phyloP scores from a whole-genome alignment of 2,888 invertebrate genomes.

The Hydroisotoma schaefferi region DNA sequence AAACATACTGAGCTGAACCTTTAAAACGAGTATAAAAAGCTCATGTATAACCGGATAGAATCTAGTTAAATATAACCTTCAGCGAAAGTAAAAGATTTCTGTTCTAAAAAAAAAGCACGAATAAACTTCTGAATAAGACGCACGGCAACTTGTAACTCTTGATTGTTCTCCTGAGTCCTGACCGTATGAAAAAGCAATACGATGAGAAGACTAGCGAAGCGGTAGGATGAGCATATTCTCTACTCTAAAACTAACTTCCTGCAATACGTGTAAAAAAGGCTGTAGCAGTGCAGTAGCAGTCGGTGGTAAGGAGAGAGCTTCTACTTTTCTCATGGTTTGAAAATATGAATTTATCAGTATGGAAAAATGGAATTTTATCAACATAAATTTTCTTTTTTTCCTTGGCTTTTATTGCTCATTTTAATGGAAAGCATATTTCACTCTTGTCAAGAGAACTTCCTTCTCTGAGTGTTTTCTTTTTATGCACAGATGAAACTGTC shows the following conservation, averaged over 20 bases:
- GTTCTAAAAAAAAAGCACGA: too few species aligned
- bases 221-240: not conserved
- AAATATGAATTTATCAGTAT: constrained; percentile 49
- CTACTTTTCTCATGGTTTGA: constrained; percentile 34
- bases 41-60: too few species aligned
- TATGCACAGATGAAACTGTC: constrained; percentile 49
- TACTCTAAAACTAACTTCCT: constrained; percentile 5
- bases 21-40: too few species aligned
- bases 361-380: constrained; percentile 49
- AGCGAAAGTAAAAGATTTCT: too few species aligned
- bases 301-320: too few species aligned
- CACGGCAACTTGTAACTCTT: constrained; percentile 31
- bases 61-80: too few species aligned
- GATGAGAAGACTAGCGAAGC: constrained; percentile 16
- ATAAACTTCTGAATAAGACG: constrained; percentile 19
- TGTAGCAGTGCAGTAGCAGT: too few species aligned
- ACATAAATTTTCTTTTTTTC: constrained; percentile 49
- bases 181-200: constrained; percentile 45
- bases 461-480: constrained; percentile 49
- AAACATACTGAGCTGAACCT: too few species aligned
- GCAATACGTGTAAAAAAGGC: constrained; percentile 29
- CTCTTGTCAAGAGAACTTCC: constrained; percentile 49
- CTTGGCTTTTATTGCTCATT: constrained; percentile 49
- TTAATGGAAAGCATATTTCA: constrained; percentile 49
- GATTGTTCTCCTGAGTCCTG: constrained; percentile 6